Evolutionary conservation across 2,888 invertebrate genomes (phyloP).

Genomic region (Syrista parreyssii): DNA sequence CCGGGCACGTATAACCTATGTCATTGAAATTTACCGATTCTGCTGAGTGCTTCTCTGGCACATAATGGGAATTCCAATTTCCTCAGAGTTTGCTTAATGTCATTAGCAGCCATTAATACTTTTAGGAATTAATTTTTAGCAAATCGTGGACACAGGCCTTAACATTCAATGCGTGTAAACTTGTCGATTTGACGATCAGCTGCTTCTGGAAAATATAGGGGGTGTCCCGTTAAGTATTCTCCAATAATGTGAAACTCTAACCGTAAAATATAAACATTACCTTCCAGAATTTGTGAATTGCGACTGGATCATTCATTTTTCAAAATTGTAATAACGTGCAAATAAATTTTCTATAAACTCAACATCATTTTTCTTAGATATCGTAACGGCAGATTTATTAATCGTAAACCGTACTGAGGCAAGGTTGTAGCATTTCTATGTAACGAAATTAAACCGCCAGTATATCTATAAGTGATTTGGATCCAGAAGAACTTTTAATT

Average conservation of each 20-base stretch:
- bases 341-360: not conserved
- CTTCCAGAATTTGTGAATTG: not conserved
- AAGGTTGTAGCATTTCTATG: not conserved
- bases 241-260: not conserved
- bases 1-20: not conserved
- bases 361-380: not conserved
- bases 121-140: not conserved
- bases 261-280: not conserved
- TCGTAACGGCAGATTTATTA: not conserved
- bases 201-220: not conserved
- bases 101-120: slow-evolving; percentile 68
- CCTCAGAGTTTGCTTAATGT: slow-evolving; percentile 77
- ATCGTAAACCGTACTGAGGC: not conserved
- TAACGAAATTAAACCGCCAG: not conserved
- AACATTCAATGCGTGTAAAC: not conserved
- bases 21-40: slow-evolving; percentile 72
- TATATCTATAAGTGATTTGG: not conserved
- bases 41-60: slow-evolving; percentile 79
- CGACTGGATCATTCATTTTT: too few relatives aligned
- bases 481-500: not conserved
- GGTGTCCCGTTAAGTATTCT: not conserved
- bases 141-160: not conserved
- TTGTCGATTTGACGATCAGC: not conserved
- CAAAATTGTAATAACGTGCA: not conserved
- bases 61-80: slow-evolving; percentile 83